These are phyloP conservation scores for Blastomussa wellsi DNA, from an alignment of 92 coral and sea anemone genomes.

Conservation along the genomic window DNA sequence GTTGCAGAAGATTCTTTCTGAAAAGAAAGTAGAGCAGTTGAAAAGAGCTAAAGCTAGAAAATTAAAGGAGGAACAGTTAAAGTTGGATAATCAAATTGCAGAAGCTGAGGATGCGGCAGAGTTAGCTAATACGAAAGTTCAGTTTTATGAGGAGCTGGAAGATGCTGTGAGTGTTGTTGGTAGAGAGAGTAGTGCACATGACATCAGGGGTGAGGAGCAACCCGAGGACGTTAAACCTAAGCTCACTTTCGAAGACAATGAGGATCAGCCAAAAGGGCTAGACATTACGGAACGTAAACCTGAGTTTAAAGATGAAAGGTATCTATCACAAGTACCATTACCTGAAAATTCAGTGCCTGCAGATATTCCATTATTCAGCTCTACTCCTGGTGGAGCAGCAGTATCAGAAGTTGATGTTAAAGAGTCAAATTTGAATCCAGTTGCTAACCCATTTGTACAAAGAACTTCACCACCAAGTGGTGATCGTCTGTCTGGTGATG, in stretches of 20 bases:
- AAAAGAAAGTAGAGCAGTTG: background rate
- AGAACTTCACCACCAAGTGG: background rate
- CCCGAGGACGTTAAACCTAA: background rate
- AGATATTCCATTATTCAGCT: too few relatives aligned
- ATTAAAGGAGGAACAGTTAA: constrained; percentile 51
- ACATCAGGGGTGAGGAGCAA: background rate
- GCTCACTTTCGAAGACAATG: too few relatives aligned
- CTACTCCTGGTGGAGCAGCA: too few relatives aligned
- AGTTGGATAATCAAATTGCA: constrained; percentile 59
- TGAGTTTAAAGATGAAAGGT: too few relatives aligned
- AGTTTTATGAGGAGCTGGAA: too few relatives aligned
- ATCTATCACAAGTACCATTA: too few relatives aligned
- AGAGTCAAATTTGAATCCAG: background rate
- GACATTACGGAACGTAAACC: too few relatives aligned
- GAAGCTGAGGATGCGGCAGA: constrained; percentile 60
- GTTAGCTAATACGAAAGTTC: too few relatives aligned
- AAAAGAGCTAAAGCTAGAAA: constrained; percentile 49
- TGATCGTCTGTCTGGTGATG: background rate
- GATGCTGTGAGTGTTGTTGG: background rate
- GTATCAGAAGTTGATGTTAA: background rate
- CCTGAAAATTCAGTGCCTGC: too few relatives aligned
- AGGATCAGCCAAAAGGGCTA: too few relatives aligned
- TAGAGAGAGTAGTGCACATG: background rate
- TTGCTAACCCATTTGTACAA: too few relatives aligned
- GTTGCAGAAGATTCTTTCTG: too few relatives aligned